Conservation (phyloP, 2,797 vertebrate species). For the Loriculus beryllinus region DNA sequence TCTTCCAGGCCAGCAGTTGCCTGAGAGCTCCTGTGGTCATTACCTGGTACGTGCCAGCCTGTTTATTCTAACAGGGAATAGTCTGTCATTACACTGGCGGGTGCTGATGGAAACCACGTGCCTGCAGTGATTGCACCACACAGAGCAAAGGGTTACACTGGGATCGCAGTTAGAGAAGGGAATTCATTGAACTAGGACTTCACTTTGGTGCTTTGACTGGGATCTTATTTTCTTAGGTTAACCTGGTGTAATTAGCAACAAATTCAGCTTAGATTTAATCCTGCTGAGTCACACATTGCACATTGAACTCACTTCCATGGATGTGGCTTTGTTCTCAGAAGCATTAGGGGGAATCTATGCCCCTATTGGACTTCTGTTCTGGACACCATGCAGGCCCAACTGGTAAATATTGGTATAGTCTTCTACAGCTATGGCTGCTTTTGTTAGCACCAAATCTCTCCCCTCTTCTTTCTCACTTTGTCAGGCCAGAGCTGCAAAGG, state of each 20-base stretch:
- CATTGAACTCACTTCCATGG: not conserved
- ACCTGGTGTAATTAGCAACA: not conserved
- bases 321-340: not conserved
- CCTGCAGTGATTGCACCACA: not conserved
- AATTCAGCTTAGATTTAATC: not conserved
- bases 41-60: not conserved
- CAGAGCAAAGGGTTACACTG: not conserved
- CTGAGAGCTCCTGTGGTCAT: not conserved
- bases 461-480: not conserved
- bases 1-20: not conserved
- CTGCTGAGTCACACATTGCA: not conserved
- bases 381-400: not conserved
- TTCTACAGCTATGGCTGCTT: not conserved
- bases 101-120: not conserved
- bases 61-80: not conserved
- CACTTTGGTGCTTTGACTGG: not conserved
- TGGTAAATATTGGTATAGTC: not conserved
- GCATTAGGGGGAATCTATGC: not conserved
- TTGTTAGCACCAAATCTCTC: not conserved
- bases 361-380: not conserved
- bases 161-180: not conserved
- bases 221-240: not conserved
- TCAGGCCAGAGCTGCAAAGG: not conserved
- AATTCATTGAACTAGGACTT: not conserved
- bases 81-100: not conserved